Percentiles rank a stretch among this genome's conserved stretches.
Conservation (phyloP, 2,113 vertebrate genomes). For the Boulengeromyrus knoepffleri region DNA sequence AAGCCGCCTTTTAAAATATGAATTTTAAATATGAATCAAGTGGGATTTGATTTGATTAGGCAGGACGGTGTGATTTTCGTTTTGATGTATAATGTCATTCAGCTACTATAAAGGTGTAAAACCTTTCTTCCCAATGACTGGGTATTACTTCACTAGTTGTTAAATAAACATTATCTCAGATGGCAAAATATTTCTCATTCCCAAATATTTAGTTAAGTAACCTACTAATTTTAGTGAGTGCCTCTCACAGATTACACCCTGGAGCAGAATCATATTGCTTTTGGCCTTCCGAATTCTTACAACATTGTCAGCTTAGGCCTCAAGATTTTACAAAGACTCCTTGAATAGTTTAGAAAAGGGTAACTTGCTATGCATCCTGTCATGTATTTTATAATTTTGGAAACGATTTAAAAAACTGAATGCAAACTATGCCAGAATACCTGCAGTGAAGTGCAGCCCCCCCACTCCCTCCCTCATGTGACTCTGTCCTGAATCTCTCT, state of each 20-base stretch:
- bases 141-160: neutral
- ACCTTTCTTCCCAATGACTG: neutral
- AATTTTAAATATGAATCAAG: neutral
- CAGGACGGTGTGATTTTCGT: neutral
- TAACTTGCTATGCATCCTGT: neutral
- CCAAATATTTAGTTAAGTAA: neutral
- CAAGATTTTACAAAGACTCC: neutral
- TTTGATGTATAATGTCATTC: neutral
- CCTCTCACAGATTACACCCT: neutral
- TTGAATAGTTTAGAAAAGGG: neutral
- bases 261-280: neutral
- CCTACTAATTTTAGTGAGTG: neutral
- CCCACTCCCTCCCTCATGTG: neutral
- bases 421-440: neutral
- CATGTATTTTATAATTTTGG: neutral
- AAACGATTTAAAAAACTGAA: neutral
- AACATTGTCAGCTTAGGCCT: neutral
- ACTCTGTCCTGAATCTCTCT: neutral
- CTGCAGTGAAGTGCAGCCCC: neutral
- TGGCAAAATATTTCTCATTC: neutral
- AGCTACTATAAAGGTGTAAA: neutral
- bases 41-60: neutral
- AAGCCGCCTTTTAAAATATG: neutral
- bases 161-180: neutral
- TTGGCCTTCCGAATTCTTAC: neutral